Conservation (phyloP, 2,797 vertebrate species). For the Euphonia xanthogaster region DNA sequence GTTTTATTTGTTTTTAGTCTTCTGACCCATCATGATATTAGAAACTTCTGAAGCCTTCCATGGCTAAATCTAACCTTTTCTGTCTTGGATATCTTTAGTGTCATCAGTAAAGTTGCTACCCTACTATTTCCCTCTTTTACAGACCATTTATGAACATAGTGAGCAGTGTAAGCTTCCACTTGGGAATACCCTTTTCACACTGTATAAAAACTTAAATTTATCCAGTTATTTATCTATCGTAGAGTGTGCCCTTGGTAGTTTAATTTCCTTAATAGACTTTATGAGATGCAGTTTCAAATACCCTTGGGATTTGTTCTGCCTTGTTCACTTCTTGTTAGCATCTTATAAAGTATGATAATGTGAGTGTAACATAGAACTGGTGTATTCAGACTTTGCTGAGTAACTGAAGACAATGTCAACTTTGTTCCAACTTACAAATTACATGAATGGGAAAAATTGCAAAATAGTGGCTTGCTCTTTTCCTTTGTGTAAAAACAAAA, state of each 20-base stretch:
- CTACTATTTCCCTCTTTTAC: neutral
- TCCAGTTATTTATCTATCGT: neutral
- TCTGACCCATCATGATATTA: neutral
- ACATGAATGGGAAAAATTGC: neutral
- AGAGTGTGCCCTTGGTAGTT: neutral
- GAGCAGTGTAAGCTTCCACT: neutral
- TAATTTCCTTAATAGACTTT: neutral
- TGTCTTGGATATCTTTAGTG: neutral
- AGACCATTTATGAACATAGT: neutral
- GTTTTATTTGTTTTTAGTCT: neutral
- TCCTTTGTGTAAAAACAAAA: neutral
- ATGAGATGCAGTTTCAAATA: neutral
- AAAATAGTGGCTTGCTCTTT: neutral
- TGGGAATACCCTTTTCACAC: neutral
- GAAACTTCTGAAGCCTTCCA: neutral
- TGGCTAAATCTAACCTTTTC: neutral
- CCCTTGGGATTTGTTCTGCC: neutral
- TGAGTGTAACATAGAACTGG: neutral
- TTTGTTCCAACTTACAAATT: neutral
- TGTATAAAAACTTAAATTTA: neutral
- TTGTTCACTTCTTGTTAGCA: neutral
- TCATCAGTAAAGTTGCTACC: neutral
- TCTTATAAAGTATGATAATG: neutral
- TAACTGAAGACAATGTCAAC: neutral
- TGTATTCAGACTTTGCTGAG: neutral